Conservation (phyloP, 2,797 vertebrate species). For the Galaxias olidus region DNA sequence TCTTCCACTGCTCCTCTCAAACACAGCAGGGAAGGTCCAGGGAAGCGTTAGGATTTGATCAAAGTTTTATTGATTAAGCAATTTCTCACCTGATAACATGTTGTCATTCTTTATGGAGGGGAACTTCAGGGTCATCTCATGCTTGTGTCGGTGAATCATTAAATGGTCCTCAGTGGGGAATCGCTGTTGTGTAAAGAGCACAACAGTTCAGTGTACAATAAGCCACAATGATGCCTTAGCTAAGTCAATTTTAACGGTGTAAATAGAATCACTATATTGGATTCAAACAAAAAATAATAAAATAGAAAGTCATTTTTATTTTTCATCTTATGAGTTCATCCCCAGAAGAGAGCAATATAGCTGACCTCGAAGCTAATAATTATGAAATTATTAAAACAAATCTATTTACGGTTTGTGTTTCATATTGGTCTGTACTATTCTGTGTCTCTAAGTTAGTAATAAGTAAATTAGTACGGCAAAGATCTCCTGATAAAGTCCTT, state of each 20-base stretch:
- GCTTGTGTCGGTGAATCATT: conserved; percentile 99
- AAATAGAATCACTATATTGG: neutral
- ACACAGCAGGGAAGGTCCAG: too few species aligned
- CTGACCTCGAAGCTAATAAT: conserved; percentile 25
- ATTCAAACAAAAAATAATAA: conserved; percentile 15
- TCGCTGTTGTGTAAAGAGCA: conserved; percentile 73
- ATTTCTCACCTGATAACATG: conserved; percentile 95
- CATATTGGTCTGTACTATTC: conserved; percentile 46
- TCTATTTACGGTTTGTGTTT: conserved; percentile 61
- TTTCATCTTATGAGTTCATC: conserved; percentile 12
- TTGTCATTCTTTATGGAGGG: conserved; percentile 98
- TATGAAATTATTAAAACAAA: conserved; percentile 23
- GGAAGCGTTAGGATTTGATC: neutral
- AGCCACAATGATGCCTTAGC: neutral
- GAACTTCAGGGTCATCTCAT: conserved; percentile 99
- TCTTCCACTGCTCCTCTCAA: too few species aligned
- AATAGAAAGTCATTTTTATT: neutral
- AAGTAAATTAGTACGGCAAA: conserved; percentile 25
- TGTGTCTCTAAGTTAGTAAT: conserved; percentile 52
- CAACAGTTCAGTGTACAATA: conserved; percentile 3
- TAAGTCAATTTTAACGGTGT: conserved; percentile 2
- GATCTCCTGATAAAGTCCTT: conserved; percentile 31
- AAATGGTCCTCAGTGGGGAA: conserved; percentile 99
- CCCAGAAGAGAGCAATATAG: conserved; percentile 16
- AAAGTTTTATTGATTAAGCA: conserved; percentile 23